Evolutionary conservation across 2,113 vertebrate species (phyloP), one percentile per base, ranked within the genome.

Genomic region (Ginglymostoma cirratum): DNA sequence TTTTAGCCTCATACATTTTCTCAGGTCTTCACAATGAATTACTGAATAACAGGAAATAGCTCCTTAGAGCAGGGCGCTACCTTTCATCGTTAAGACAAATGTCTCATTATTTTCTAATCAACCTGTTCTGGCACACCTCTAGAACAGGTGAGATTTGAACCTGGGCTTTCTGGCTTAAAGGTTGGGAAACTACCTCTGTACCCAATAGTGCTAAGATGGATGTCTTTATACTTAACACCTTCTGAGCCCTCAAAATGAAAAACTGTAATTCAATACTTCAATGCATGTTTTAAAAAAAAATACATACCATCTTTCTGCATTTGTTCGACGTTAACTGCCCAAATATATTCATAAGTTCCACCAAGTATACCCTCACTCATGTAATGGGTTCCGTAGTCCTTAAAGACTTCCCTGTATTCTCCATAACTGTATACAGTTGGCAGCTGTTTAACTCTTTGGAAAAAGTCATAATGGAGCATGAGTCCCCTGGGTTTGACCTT

Each of bases 351-450:
- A 0, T 98, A 99, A 90, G 97, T 96, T 96, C 99, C 99, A 0
- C 99, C 98, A 0, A 99, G 97, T 0, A 97, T 96, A 0, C 98
- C 99, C 96, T 99, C 99, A 0, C 97, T 98, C 97, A 99, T 97
- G 96, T 98, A 99, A 94, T 99, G 99, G 14, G 98, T 99, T 23
- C 99, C 99, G 0, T 98, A 99, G 96, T 99, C 99, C 2, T 97
- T 97, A 97, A 97, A 98, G 96, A 99, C 97, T 96, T 99, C 98
- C 34, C 98, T 97, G 97, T 99, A 99, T 76, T 99, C 98, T 0
- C 98, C 98, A 0, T 99, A 99, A 92, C 97, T 97, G 80, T 99
- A 99, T 8, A 98, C 96, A 34, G 96, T n/a, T 0, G 99, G 99
- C 94, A 99, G 97, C 12, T 96, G 96, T 27, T 96, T 98, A 5